A percentile compares a stretch with the other conserved stretches of the same genome.
These are phyloP conservation scores for Adineta ricciae DNA, from an alignment of 2,888 invertebrate species.

Conservation along the genomic window DNA sequence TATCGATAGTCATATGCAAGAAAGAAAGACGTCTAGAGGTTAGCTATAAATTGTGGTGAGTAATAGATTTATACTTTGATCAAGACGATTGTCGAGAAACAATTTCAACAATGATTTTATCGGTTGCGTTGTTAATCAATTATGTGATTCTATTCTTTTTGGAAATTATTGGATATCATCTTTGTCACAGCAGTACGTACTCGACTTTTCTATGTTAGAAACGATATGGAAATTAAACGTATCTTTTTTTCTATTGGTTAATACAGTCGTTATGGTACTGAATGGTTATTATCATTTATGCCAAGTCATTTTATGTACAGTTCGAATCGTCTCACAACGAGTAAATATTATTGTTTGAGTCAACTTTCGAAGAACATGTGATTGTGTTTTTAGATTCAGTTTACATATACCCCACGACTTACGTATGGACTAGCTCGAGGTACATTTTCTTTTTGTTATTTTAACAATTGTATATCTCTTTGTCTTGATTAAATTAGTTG, in stretches of 20 bases:
- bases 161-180: neutral
- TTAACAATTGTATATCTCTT: neutral
- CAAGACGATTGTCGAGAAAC: neutral
- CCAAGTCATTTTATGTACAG: constrained; percentile 3
- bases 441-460: neutral
- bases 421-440: constrained; percentile 17
- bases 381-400: neutral
- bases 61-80: neutral
- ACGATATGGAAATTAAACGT: neutral
- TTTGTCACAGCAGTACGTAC: neutral
- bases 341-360: neutral
- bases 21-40: neutral
- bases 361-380: too few species aligned
- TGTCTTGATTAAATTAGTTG: neutral
- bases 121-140: neutral
- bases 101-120: neutral
- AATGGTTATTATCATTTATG: constrained; percentile 12
- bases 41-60: neutral
- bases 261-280: neutral
- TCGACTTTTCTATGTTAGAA: neutral
- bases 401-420: neutral
- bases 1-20: neutral
- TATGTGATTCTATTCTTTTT: neutral
- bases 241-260: neutral
- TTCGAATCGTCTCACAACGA: neutral